phyloP scores from a whole-genome alignment of 2,113 vertebrate genomes.

The Tricholaema leucomelas region DNA sequence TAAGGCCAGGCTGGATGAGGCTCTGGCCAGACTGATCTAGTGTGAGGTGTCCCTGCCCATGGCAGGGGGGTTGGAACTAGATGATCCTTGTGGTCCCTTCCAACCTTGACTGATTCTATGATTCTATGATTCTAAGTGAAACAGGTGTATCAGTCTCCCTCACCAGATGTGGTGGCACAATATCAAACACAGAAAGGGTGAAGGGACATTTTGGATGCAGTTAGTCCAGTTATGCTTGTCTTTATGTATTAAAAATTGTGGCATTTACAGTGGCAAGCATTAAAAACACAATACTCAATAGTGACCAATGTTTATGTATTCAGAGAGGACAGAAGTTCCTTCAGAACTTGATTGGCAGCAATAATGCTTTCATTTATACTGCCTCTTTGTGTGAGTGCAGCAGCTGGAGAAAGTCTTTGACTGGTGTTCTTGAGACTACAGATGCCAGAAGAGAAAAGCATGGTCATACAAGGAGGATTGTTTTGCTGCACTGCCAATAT shows the following conservation, averaged over 20 bases:
- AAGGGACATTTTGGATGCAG: not conserved
- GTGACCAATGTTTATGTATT: not conserved
- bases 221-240: not conserved
- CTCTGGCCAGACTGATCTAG: too few relatives aligned
- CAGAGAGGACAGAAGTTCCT: conserved; percentile 40
- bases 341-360: conserved; percentile 28
- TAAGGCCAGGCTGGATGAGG: too few relatives aligned
- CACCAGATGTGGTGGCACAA: not conserved
- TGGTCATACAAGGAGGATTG: not conserved
- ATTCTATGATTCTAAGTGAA: too few relatives aligned
- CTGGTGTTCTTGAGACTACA: conserved; percentile 2
- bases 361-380: conserved; percentile 17
- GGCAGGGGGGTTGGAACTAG: too few relatives aligned
- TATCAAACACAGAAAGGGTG: not conserved
- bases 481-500: not conserved
- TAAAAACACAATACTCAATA: conserved; percentile 44
- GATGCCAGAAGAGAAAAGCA: not conserved
- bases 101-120: too few relatives aligned
- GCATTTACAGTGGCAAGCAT: not conserved
- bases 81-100: too few relatives aligned
- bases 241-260: not conserved
- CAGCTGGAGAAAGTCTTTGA: conserved; percentile 33
- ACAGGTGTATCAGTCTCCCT: not conserved
- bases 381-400: conserved; percentile 24
- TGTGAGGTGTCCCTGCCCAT: too few relatives aligned